A percentile compares a stretch with the other conserved stretches of the same genome.
Conservation (phyloP, 2,888 invertebrate species). For the Caenorhabditis sulstoni region DNA sequence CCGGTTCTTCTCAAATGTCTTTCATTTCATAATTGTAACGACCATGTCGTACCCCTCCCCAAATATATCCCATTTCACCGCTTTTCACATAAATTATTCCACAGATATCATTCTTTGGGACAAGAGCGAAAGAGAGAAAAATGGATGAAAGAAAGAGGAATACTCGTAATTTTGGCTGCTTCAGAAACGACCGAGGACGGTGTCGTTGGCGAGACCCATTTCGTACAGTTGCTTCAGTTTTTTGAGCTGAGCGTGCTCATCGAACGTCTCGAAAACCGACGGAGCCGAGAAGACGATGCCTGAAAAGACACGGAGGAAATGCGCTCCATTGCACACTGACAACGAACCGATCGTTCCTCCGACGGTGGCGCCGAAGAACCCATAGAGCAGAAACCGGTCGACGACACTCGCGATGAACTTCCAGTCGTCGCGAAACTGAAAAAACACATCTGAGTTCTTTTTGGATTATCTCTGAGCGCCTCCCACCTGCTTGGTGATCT, state of each 20-base stretch:
- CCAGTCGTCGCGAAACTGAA: conserved; percentile 83
- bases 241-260: conserved; percentile 73
- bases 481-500: conserved; percentile 78
- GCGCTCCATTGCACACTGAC: too few relatives aligned
- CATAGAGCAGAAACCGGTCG: conserved; percentile 82
- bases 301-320: conserved; percentile 51
- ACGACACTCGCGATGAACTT: conserved; percentile 83
- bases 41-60: conserved; percentile 54
- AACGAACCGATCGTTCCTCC: conserved; percentile 66
- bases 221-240: conserved; percentile 64
- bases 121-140: background rate
- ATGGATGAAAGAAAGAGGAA: conserved; percentile 10
- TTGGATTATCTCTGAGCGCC: too few relatives aligned
- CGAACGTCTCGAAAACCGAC: conserved; percentile 81
- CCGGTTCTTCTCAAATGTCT: conserved; percentile 55
- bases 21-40: conserved; percentile 57
- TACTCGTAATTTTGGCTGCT: conserved; percentile 36
- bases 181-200: conserved; percentile 47
- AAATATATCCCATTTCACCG: conserved; percentile 41
- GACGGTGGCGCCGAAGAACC: conserved; percentile 81
- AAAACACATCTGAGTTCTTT: background rate
- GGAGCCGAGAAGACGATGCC: conserved; percentile 82
- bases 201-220: conserved; percentile 62
- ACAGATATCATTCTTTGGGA: background rate
- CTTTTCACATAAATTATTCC: conserved; percentile 48